These are phyloP conservation scores for Nasonia longicornis DNA, from an alignment of 1,140 invertebrate species.

Conservation along the genomic window DNA sequence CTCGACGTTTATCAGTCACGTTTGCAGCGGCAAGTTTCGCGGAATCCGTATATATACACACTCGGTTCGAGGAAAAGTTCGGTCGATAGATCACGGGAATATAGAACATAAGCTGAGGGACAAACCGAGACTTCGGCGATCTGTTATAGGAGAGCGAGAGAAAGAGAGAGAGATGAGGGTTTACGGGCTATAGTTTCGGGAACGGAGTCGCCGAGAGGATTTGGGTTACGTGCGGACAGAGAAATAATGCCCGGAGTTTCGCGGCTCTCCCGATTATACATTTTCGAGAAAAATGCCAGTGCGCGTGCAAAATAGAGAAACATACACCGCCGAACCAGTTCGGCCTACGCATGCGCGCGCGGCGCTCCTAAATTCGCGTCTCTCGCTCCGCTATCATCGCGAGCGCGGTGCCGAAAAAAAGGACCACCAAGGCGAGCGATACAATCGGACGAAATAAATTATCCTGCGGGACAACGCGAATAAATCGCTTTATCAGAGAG, in stretches of 20 bases:
- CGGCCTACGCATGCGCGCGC: not conserved
- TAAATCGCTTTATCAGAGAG: slow-evolving; percentile 31
- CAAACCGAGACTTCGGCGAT: not conserved
- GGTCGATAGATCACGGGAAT: not conserved
- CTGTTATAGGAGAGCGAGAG: not conserved
- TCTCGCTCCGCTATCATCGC: not conserved
- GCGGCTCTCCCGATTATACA: too few relatives aligned
- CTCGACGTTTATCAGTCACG: not conserved
- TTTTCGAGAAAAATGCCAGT: too few relatives aligned
- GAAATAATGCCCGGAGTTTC: too few relatives aligned
- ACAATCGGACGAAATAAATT: slow-evolving; percentile 29
- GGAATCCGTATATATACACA: not conserved
- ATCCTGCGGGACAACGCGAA: not conserved
- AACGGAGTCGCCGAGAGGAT: too few relatives aligned
- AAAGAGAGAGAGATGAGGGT: not conserved
- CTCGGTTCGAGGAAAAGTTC: not conserved
- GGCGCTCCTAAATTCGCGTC: not conserved
- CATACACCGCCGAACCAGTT: not conserved
- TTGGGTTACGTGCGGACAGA: too few relatives aligned
- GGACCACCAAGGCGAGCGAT: not conserved
- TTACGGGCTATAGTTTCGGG: not conserved
- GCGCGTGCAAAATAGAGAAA: not conserved
- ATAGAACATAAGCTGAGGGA: too few relatives aligned
- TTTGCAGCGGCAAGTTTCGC: not conserved
- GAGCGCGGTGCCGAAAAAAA: not conserved